Conservation (phyloP, 2,113 vertebrate species). For the Sinosuthora webbiana region DNA sequence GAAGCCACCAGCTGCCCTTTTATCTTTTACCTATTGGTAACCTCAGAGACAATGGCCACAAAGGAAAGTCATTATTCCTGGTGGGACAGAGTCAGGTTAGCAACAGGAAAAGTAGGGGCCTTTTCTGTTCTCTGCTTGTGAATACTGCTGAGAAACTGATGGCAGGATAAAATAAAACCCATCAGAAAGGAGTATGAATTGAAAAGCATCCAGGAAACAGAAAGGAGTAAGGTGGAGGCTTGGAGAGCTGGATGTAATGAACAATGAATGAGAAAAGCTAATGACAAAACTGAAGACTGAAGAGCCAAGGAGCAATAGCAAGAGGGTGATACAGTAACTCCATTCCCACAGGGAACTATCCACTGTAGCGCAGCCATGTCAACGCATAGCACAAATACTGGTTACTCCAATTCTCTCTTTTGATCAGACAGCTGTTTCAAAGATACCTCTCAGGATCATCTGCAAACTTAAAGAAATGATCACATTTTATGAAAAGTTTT, state of each 20-base stretch:
- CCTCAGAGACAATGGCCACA: background rate
- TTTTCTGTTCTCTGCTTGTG: background rate
- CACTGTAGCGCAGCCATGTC: rapidly evolving
- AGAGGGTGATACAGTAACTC: background rate
- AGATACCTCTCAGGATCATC: background rate
- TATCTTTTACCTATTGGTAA: background rate
- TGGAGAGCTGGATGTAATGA: background rate
- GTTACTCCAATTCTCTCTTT: background rate
- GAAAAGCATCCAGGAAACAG: background rate
- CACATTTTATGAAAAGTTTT: background rate
- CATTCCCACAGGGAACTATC: background rate
- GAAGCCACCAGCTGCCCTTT: background rate
- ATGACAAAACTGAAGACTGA: background rate
- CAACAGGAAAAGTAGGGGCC: background rate
- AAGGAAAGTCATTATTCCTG: background rate
- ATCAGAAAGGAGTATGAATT: background rate
- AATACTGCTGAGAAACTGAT: background rate
- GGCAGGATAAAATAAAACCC: background rate
- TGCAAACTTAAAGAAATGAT: background rate
- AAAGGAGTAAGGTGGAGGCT: background rate
- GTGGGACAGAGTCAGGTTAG: background rate
- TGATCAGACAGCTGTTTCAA: background rate
- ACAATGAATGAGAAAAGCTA: background rate
- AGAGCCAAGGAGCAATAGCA: background rate
- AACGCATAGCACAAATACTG: background rate